Conservation (phyloP, 2,888 invertebrate species). For the Limnephilus lunatus region DNA sequence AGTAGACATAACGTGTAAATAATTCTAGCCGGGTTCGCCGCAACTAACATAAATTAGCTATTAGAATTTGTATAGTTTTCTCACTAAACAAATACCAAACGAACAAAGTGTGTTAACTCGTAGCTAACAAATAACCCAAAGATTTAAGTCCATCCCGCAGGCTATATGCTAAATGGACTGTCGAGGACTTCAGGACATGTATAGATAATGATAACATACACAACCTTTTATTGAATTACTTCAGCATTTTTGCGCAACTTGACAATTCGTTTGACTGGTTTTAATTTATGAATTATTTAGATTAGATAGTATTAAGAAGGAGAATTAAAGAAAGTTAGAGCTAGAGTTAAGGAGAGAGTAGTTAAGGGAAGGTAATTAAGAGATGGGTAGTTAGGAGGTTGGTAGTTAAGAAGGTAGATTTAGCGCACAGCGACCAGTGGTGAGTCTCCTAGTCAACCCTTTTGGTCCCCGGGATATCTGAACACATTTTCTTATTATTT, state of each 20-base stretch:
- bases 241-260: slow-evolving; percentile 30
- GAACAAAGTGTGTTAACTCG: slow-evolving; percentile 52
- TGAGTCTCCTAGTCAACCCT: slow-evolving; percentile 66
- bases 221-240: slow-evolving; percentile 30
- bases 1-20: neutral
- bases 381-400: slow-evolving; percentile 21
- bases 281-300: slow-evolving; percentile 55
- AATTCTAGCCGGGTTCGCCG: slow-evolving; percentile 29
- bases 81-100: slow-evolving; percentile 50
- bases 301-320: slow-evolving; percentile 45
- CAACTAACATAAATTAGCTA: slow-evolving; percentile 52
- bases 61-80: slow-evolving; percentile 60
- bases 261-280: slow-evolving; percentile 54
- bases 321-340: slow-evolving; percentile 9
- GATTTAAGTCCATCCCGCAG: slow-evolving; percentile 2
- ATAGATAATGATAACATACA: slow-evolving; percentile 26
- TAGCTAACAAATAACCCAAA: slow-evolving; percentile 56
- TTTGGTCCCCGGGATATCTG: slow-evolving; percentile 65
- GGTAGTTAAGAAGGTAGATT: slow-evolving; percentile 46
- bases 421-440: slow-evolving; percentile 66
- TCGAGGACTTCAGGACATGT: slow-evolving; percentile 7
- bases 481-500: slow-evolving; percentile 61
- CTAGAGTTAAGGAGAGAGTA: slow-evolving; percentile 2
- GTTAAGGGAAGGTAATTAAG: neutral
- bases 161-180: neutral